Evolutionary conservation across 1,140 invertebrate genomes (phyloP).

Genomic region (Onthophagus taurus): DNA sequence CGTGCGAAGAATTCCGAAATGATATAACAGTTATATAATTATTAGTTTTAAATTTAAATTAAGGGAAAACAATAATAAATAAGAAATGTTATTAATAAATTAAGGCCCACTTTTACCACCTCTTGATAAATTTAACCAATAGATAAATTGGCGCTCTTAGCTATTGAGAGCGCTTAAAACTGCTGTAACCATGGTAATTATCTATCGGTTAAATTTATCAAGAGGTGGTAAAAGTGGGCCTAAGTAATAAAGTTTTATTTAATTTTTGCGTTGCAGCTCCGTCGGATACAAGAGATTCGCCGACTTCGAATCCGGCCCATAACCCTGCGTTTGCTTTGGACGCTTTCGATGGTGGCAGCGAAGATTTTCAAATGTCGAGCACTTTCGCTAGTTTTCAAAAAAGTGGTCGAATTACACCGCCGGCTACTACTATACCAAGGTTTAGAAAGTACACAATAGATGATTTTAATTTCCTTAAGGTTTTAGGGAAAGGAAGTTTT

Average conservation of each 20-base stretch:
- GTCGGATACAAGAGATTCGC: conserved; percentile 29
- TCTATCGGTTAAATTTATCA: not conserved
- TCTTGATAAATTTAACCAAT: no score
- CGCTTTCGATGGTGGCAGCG: conserved; percentile 23
- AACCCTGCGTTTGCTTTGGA: conserved; percentile 36
- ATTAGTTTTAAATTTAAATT: no score
- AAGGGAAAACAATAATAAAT: no score
- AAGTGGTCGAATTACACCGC: conserved; percentile 68
- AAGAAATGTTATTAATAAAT: no score
- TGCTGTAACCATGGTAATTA: not conserved
- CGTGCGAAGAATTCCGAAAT: no score
- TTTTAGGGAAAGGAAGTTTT: conserved; percentile 93
- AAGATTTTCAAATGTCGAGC: conserved; percentile 39
- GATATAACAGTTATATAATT: no score
- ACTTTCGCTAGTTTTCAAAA: conserved; percentile 57
- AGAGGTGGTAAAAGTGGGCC: not conserved
- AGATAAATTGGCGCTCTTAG: no score
- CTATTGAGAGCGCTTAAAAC: no score
- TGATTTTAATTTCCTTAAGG: conserved; percentile 91
- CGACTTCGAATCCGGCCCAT: conserved; percentile 27
- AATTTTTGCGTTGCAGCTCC: conserved; percentile 19
- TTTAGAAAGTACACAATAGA: conserved; percentile 82
- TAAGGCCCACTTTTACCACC: no score
- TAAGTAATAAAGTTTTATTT: no score
- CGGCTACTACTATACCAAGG: conserved; percentile 72